These are phyloP conservation scores for Scaptomyza parva DNA, from an alignment of 2,888 invertebrate species.

Conservation along the genomic window DNA sequence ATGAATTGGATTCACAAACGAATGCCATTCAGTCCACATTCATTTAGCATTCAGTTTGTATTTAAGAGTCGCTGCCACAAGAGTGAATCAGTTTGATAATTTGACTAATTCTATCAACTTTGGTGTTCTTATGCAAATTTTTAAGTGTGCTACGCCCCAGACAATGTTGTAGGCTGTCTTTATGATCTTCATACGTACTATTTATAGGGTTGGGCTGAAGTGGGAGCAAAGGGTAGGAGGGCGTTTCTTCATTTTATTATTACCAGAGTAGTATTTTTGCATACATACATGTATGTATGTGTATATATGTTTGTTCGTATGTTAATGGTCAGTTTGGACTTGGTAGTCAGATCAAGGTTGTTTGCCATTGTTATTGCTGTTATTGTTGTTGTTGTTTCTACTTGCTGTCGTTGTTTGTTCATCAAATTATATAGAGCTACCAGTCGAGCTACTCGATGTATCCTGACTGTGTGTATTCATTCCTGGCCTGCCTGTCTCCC, in stretches of 20 bases:
- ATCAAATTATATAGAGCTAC: slow-evolving; percentile 79
- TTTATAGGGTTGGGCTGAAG: background rate
- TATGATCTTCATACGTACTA: slow-evolving; percentile 7
- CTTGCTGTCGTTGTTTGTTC: slow-evolving; percentile 71
- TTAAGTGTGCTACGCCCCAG: slow-evolving; percentile 56
- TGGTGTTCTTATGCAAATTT: slow-evolving; percentile 71
- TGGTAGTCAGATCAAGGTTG: slow-evolving; percentile 57
- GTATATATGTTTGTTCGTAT: slow-evolving; percentile 5
- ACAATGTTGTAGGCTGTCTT: slow-evolving; percentile 55
- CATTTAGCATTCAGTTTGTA: slow-evolving; percentile 31
- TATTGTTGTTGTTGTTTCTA: slow-evolving; percentile 36
- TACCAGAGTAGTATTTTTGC: slow-evolving; percentile 39
- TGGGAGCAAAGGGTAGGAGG: slow-evolving; percentile 10
- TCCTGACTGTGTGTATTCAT: slow-evolving; percentile 45
- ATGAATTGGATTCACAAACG: slow-evolving; percentile 47
- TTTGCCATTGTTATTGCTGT: slow-evolving; percentile 37
- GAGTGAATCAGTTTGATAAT: slow-evolving; percentile 75
- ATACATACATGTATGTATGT: slow-evolving; percentile 6
- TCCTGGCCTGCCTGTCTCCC: slow-evolving; percentile 15
- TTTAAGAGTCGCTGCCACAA: slow-evolving; percentile 30
- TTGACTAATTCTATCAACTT: slow-evolving; percentile 78
- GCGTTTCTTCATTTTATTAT: slow-evolving; percentile 38
- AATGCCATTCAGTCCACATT: slow-evolving; percentile 30
- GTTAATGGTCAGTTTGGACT: slow-evolving; percentile 44
- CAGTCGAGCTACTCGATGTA: slow-evolving; percentile 51